These are phyloP conservation scores for Mantis religiosa DNA, from an alignment of 2,888 invertebrate species.

Conservation along the genomic window DNA sequence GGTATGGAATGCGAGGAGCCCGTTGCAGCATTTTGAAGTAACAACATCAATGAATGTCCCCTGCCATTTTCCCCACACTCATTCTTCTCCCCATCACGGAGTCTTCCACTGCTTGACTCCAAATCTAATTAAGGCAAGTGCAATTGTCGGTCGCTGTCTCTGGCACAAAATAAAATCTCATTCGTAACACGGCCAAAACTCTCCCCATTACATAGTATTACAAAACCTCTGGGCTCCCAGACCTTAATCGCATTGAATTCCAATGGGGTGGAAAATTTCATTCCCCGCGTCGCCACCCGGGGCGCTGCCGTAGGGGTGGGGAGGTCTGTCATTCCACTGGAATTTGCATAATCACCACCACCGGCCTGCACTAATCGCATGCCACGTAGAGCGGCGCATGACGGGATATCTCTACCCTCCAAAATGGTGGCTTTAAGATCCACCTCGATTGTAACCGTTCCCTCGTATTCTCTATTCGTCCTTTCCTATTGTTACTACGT, in stretches of 20 bases:
- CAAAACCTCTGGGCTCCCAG: conserved; percentile 22
- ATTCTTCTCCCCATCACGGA: conserved; percentile 3
- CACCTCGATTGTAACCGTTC: too few species aligned
- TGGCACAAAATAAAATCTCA: conserved; percentile 34
- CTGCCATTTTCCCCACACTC: background rate
- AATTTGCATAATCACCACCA: conserved; percentile 31
- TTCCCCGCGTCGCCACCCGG: conserved; percentile 37
- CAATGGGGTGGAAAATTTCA: conserved; percentile 53
- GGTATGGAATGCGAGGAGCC: too few species aligned
- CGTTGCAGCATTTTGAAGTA: too few species aligned
- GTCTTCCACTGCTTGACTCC: conserved; percentile 30
- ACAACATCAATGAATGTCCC: background rate
- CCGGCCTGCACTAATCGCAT: conserved; percentile 16
- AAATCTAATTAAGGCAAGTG: conserved; percentile 31
- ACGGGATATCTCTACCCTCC: too few species aligned
- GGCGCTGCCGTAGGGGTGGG: background rate
- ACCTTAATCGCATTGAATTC: conserved; percentile 48
- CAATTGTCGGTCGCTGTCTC: conserved; percentile 28
- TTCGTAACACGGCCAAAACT: conserved; percentile 32
- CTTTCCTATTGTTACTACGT: too few species aligned
- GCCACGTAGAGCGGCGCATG: too few species aligned
- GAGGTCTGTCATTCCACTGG: conserved; percentile 27
- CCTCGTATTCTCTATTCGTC: too few species aligned
- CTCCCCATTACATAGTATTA: conserved; percentile 30
- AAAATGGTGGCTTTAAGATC: too few species aligned